Evolutionary conservation across 1,140 invertebrate genomes (phyloP).

Genomic region (Aphaenogaster rudis): DNA sequence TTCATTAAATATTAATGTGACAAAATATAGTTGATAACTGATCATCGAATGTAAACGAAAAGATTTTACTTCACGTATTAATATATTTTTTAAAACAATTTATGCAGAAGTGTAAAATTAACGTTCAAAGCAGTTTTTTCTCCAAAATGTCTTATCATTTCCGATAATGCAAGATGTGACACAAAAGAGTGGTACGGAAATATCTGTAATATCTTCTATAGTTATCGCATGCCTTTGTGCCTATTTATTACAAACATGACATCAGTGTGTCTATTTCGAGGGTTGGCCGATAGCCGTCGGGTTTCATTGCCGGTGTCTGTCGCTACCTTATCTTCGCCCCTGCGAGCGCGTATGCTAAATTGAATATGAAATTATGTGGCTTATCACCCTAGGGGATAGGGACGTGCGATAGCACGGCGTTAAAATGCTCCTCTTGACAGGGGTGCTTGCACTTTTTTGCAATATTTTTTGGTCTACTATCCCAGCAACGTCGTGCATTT

Average conservation of each 20-base stretch:
- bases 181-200: constrained; percentile 25
- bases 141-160: background rate
- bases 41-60: background rate
- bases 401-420: constrained; percentile 53
- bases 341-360: constrained; percentile 85
- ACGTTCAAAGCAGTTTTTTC: background rate
- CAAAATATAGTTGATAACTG: background rate
- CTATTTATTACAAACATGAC: constrained; percentile 76
- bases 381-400: constrained; percentile 80
- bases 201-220: constrained; percentile 53
- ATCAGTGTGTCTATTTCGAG: constrained; percentile 71
- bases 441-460: constrained; percentile 12
- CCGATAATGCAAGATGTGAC: background rate
- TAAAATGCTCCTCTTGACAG: constrained; percentile 49
- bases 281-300: constrained; percentile 71
- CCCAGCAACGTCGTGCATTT: background rate
- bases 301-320: constrained; percentile 79
- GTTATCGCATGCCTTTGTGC: constrained; percentile 6
- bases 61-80: background rate
- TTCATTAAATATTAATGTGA: background rate
- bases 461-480: constrained; percentile 26
- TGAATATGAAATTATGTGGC: constrained; percentile 87
- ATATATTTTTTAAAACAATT: background rate
- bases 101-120: background rate
- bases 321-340: constrained; percentile 83